phyloP scores from a whole-genome alignment of 2,113 vertebrate genomes.

The Cynoglossus semilaevis region DNA sequence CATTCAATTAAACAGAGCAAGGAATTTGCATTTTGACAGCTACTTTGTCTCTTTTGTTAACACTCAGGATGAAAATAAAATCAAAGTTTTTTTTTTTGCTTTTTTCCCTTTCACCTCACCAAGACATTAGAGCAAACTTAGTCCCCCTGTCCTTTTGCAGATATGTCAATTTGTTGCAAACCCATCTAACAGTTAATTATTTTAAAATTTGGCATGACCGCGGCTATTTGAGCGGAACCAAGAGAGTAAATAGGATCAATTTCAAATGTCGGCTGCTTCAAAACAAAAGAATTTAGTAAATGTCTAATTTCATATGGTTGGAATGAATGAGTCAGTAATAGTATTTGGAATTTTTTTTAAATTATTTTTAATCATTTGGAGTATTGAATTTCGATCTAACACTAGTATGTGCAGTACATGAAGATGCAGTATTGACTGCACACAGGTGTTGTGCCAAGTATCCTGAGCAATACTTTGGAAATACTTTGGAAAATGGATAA shows the following conservation, averaged over 20 bases:
- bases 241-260: slow-evolving; percentile 54
- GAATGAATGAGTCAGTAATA: too few relatives aligned
- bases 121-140: slow-evolving; percentile 64
- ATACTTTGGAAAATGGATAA: too few relatives aligned
- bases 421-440: too few relatives aligned
- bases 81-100: slow-evolving; percentile 78
- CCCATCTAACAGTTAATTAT: slow-evolving; percentile 74
- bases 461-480: too few relatives aligned
- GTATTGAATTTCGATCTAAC: not conserved
- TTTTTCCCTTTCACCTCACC: slow-evolving; percentile 76
- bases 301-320: slow-evolving; percentile 14
- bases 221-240: slow-evolving; percentile 63
- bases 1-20: slow-evolving; percentile 78
- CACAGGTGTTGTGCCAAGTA: too few relatives aligned
- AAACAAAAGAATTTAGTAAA: slow-evolving; percentile 52
- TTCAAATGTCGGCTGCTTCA: slow-evolving; percentile 31
- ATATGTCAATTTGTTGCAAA: slow-evolving; percentile 70
- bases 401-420: too few relatives aligned
- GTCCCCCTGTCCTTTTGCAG: slow-evolving; percentile 68
- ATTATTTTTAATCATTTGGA: not conserved
- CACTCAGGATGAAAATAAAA: slow-evolving; percentile 76
- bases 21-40: slow-evolving; percentile 71
- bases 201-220: slow-evolving; percentile 76
- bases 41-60: slow-evolving; percentile 75
- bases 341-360: too few relatives aligned